Percentiles rank a stretch among this genome's conserved stretches.
These are phyloP conservation scores for Manacus vitellinus DNA, from an alignment of 2,113 vertebrate genomes.

Conservation along the genomic window DNA sequence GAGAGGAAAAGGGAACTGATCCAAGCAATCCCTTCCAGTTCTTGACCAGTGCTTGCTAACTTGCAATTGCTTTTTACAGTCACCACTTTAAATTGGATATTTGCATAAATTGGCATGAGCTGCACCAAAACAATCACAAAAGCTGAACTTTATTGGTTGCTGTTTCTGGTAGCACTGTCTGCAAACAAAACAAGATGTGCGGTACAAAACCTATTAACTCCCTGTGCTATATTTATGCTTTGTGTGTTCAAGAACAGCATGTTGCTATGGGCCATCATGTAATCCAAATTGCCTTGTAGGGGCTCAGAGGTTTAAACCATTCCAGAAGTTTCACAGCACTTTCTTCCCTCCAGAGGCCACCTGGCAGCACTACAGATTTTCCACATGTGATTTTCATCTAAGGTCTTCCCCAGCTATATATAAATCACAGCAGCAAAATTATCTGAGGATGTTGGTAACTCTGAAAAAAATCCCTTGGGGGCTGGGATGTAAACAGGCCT, in stretches of 20 bases:
- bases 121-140: background rate
- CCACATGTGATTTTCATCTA: slow-evolving; percentile 49
- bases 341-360: slow-evolving; percentile 47
- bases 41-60: background rate
- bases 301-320: slow-evolving; percentile 37
- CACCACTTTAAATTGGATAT: background rate
- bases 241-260: slow-evolving; percentile 52
- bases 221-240: slow-evolving; percentile 49
- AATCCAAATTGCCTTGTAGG: slow-evolving; percentile 56
- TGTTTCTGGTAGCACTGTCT: slow-evolving; percentile 34
- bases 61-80: background rate
- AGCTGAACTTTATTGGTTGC: background rate
- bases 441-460: background rate
- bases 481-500: background rate
- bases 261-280: slow-evolving; percentile 45
- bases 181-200: slow-evolving; percentile 57
- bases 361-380: slow-evolving; percentile 46
- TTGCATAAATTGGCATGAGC: background rate
- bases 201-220: slow-evolving; percentile 48
- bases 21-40: background rate
- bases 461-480: background rate
- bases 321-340: slow-evolving; percentile 58
- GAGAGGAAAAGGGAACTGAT: background rate
- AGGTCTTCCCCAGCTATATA: background rate
- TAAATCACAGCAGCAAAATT: slow-evolving; percentile 29